Percentiles rank a stretch among this genome's conserved stretches.
Conservation (phyloP, 2,113 vertebrate genomes). For the Oriolus oriolus region DNA sequence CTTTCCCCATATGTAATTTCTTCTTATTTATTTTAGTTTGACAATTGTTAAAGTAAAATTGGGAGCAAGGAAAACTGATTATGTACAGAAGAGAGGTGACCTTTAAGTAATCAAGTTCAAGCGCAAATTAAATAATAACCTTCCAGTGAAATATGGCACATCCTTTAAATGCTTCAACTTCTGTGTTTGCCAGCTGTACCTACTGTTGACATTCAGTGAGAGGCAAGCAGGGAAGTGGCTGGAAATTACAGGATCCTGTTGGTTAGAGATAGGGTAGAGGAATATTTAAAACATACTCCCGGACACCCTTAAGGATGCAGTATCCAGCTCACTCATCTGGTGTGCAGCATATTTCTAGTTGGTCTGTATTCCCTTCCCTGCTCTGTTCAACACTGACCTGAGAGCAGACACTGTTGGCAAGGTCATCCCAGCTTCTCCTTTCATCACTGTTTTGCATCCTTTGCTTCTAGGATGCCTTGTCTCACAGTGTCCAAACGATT, state of each 20-base stretch:
- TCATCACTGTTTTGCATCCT: not conserved
- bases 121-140: not conserved
- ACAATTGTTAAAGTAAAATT: not conserved
- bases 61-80: not conserved
- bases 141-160: not conserved
- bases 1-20: not conserved
- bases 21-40: not conserved
- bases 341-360: not conserved
- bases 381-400: not conserved
- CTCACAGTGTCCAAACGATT: not conserved
- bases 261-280: not conserved
- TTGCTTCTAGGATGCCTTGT: not conserved
- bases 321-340: not conserved
- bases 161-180: not conserved
- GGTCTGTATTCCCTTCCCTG: not conserved
- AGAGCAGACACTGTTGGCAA: not conserved
- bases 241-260: not conserved
- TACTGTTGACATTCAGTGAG: not conserved
- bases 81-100: not conserved
- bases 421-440: not conserved
- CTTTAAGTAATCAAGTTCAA: not conserved
- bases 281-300: not conserved
- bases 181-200: not conserved
- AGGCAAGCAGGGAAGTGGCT: not conserved
- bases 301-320: fast-evolving